A percentile compares a stretch with the other conserved stretches of the same genome.
Evolutionary conservation across 2,113 vertebrate species (phyloP).

Genomic region (Chamaea fasciata): DNA sequence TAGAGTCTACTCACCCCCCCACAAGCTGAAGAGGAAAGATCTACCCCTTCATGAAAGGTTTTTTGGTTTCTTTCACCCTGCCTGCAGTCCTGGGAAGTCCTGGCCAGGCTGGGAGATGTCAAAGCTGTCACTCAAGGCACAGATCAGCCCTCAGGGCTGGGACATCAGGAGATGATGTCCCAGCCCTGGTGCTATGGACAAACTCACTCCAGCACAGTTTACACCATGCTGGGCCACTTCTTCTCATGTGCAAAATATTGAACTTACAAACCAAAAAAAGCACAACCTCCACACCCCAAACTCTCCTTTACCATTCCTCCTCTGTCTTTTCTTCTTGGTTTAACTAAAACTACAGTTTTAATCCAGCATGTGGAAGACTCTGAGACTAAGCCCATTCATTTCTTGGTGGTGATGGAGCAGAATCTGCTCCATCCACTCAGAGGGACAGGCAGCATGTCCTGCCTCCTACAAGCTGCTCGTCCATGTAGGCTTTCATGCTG

Average conservation of each 20-base stretch:
- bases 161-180: not conserved
- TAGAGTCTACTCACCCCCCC: not conserved
- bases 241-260: not conserved
- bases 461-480: not conserved
- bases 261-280: not conserved
- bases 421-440: not conserved
- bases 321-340: not conserved
- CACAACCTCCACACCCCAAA: not conserved
- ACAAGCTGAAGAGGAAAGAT: not conserved
- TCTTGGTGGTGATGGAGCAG: not conserved
- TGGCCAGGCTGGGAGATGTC: not conserved
- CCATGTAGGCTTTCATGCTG: not conserved
- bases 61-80: not conserved
- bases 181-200: not conserved
- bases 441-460: not conserved
- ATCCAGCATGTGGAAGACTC: not conserved
- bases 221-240: not conserved
- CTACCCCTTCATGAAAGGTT: not conserved
- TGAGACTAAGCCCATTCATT: not conserved
- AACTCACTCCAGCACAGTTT: not conserved
- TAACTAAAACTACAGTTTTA: not conserved
- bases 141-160: not conserved
- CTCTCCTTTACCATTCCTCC: not conserved
- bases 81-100: not conserved
- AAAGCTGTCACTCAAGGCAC: not conserved